phyloP scores from a whole-genome alignment of 2,113 vertebrate species.

The Calidris pugnax region DNA sequence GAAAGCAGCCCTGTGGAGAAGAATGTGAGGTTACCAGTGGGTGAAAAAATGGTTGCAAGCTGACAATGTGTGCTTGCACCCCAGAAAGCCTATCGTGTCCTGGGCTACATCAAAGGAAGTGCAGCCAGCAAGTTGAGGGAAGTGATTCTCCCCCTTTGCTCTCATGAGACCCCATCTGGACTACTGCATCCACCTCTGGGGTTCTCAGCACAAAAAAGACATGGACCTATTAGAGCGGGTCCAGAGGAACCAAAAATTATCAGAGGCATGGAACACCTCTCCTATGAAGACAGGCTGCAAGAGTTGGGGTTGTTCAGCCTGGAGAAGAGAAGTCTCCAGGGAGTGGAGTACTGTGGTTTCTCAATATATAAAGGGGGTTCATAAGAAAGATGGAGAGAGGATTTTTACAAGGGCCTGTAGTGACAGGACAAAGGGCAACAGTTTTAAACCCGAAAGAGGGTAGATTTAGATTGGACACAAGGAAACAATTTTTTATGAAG shows the following conservation, averaged over 20 bases:
- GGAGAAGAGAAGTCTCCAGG: neutral
- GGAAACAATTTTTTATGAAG: neutral
- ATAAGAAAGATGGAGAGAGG: neutral
- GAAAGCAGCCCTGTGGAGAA: neutral
- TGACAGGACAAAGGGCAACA: neutral
- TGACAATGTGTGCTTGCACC: neutral
- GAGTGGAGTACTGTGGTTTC: neutral
- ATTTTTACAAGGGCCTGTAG: neutral
- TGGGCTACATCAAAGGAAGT: neutral
- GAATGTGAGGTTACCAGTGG: too few species aligned
- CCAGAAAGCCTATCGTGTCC: neutral
- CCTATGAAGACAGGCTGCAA: neutral
- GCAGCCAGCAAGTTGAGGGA: neutral
- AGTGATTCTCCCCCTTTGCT: neutral
- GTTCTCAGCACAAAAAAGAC: neutral
- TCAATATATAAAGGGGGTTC: neutral
- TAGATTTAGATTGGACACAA: neutral
- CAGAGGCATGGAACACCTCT: neutral
- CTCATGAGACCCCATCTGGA: neutral
- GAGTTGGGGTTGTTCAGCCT: neutral
- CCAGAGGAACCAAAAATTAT: neutral
- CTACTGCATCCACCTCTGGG: neutral
- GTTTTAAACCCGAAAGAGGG: neutral
- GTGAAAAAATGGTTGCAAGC: neutral
- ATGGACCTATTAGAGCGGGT: neutral